Conservation (phyloP, 2,888 invertebrate genomes). For the Pheosia gnoma region DNA sequence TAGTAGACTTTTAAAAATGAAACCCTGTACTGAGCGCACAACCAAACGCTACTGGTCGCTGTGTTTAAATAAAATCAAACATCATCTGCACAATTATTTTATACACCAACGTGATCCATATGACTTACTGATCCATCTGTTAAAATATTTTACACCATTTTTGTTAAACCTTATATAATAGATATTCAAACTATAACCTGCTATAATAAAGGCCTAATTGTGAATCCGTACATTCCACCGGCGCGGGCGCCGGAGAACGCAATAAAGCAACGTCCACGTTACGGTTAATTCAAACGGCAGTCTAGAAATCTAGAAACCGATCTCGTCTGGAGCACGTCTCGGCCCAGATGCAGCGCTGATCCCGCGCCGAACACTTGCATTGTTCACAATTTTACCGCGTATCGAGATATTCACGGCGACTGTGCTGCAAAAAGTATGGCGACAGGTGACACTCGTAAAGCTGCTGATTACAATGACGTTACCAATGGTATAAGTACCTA, state of each 20-base stretch:
- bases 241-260: constrained; percentile 9
- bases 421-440: not conserved
- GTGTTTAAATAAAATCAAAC: no score
- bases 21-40: no score
- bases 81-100: no score
- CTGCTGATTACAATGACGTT: not conserved
- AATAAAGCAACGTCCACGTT: constrained; percentile 42
- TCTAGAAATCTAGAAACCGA: constrained; percentile 66
- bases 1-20: no score
- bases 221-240: not conserved
- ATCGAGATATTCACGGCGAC: not conserved
- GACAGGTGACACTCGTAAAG: not conserved
- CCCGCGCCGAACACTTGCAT: constrained; percentile 15
- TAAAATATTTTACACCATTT: no score
- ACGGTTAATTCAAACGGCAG: constrained; percentile 56
- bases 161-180: no score
- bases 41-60: no score
- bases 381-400: constrained; percentile 17
- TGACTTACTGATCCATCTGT: no score
- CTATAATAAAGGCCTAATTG: not conserved
- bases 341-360: constrained; percentile 43
- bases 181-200: no score
- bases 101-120: no score
- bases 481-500: not conserved
- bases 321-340: constrained; percentile 56